phyloP scores from a whole-genome alignment of 2,888 invertebrate species.

The Penaeus monodon region DNA sequence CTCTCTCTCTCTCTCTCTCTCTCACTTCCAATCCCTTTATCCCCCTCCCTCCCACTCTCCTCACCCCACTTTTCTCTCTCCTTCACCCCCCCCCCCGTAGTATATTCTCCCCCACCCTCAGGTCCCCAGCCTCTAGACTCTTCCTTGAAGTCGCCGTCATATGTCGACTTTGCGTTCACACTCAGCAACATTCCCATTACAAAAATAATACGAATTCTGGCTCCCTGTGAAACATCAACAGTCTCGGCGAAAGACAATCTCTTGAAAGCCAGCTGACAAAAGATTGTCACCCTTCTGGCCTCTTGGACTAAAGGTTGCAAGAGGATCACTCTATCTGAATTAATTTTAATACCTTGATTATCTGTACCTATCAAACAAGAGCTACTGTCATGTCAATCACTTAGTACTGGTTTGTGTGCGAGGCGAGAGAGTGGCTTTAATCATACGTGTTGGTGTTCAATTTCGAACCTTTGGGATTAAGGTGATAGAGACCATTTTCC shows the following conservation, averaged over 20 bases:
- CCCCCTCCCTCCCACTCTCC: background rate
- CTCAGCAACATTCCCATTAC: slow-evolving; percentile 21
- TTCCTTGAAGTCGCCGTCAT: background rate
- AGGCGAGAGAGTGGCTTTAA: background rate
- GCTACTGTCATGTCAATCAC: slow-evolving; percentile 47
- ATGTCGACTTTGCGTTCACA: no score
- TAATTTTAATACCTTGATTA: slow-evolving; percentile 51
- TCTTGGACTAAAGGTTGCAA: background rate
- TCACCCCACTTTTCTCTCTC: background rate
- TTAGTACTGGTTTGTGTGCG: slow-evolving; percentile 4
- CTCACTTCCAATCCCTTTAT: no score
- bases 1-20: no score
- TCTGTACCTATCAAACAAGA: slow-evolving; percentile 39
- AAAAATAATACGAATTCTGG: background rate
- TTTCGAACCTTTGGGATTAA: background rate
- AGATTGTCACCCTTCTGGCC: background rate
- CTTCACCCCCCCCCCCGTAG: background rate
- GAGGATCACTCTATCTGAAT: slow-evolving; percentile 11
- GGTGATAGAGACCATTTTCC: no score
- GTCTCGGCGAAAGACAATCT: slow-evolving; percentile 1
- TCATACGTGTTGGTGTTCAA: background rate
- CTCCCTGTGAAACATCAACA: slow-evolving; percentile 4
- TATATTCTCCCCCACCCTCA: background rate
- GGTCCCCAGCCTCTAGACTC: slow-evolving; percentile 15
- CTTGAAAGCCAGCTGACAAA: background rate